phyloP scores from a whole-genome alignment of 2,888 invertebrate species.

The Callyntrura sp. region DNA sequence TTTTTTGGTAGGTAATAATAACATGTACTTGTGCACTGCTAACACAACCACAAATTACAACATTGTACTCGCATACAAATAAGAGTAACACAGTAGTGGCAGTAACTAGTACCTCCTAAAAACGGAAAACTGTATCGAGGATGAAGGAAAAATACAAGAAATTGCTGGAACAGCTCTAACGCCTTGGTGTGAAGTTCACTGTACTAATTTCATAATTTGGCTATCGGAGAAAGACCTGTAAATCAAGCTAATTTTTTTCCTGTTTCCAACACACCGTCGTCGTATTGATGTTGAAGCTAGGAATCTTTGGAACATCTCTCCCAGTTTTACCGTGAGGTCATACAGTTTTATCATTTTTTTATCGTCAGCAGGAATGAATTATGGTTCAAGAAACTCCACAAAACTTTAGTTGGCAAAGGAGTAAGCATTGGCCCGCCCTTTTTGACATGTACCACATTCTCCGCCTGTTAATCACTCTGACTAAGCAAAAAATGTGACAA shows the following conservation, averaged over 20 bases:
- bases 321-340: neutral
- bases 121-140: too few species aligned
- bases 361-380: conserved; percentile 45
- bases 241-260: neutral
- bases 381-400: conserved; percentile 60
- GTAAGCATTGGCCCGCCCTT: conserved; percentile 56
- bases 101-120: too few species aligned
- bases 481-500: neutral
- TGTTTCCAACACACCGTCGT: neutral
- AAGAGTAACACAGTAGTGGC: too few species aligned
- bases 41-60: conserved; percentile 12
- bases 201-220: neutral
- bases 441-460: conserved; percentile 51
- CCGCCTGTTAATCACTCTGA: neutral
- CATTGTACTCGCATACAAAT: too few species aligned
- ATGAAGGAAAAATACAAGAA: too few species aligned
- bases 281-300: neutral
- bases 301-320: neutral
- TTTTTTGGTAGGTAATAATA: neutral
- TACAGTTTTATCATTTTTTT: too few species aligned
- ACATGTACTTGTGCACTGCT: neutral
- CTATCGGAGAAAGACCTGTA: too few species aligned
- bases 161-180: neutral
- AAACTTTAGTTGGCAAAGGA: conserved; percentile 58
- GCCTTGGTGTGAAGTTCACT: neutral